Evolutionary conservation across 2,888 invertebrate species (phyloP).

Genomic region (Buathra laborator): DNA sequence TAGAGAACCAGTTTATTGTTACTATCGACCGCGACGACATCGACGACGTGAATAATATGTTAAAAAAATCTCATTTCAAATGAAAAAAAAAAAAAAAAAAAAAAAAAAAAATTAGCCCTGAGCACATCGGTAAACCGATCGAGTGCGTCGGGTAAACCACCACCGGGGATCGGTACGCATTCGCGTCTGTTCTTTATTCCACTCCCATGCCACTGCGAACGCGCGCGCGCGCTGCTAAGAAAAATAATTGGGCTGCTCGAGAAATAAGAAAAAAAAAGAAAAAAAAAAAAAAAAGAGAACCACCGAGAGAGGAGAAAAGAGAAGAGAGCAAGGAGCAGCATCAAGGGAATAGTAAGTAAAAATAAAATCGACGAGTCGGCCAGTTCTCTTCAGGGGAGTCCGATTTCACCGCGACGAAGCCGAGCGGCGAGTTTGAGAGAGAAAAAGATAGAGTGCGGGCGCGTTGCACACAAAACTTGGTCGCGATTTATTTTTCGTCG

Average conservation of each 20-base stretch:
- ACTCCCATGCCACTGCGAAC: constrained; percentile 11
- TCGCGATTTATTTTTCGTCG: constrained; percentile 64
- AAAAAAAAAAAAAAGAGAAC: constrained; percentile 5
- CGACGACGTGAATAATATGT: constrained; percentile 23
- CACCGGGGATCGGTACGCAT: constrained; percentile 14
- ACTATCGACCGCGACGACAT: constrained; percentile 18
- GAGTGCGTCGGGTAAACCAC: constrained; percentile 41
- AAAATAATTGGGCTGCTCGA: constrained; percentile 64
- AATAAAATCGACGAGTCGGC: constrained; percentile 64
- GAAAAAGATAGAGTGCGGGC: constrained; percentile 6
- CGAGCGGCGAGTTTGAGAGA: constrained; percentile 24
- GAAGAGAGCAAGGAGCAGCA: constrained; percentile 3
- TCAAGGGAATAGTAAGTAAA: constrained; percentile 42
- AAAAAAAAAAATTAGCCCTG: neutral
- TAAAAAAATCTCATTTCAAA: constrained; percentile 15
- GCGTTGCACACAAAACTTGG: constrained; percentile 63
- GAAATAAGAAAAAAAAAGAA: constrained; percentile 48
- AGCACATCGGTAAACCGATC: constrained; percentile 20
- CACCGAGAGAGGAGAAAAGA: constrained; percentile 16
- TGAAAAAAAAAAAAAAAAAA: constrained; percentile 8
- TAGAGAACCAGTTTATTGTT: constrained; percentile 33
- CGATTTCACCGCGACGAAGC: constrained; percentile 64
- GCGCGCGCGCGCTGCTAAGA: constrained; percentile 53
- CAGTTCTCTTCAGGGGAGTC: constrained; percentile 65
- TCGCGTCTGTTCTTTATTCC: constrained; percentile 42